Conservation (phyloP, 2,797 vertebrate species). For the Acomys russatus region DNA sequence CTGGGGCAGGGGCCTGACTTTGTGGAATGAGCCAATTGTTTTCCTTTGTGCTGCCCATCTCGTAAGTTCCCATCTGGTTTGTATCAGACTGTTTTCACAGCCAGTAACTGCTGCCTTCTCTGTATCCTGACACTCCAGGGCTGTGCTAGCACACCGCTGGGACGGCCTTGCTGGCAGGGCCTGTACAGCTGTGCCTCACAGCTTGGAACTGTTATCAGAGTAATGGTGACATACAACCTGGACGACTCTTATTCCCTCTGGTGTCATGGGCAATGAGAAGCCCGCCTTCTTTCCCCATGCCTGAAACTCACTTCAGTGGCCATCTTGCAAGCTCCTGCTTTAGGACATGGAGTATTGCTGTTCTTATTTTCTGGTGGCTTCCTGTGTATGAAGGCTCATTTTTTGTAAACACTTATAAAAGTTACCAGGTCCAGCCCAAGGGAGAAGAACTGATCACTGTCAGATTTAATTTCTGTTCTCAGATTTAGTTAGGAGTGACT, state of each 20-base stretch:
- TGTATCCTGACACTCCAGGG: conserved; percentile 92
- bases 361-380: conserved; percentile 86
- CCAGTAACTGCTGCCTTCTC: conserved; percentile 93
- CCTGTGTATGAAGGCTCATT: conserved; percentile 83
- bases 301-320: conserved; percentile 66
- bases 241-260: conserved; percentile 88
- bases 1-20: conserved; percentile 88
- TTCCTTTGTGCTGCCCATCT: conserved; percentile 92
- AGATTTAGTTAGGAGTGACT: conserved; percentile 65
- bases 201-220: conserved; percentile 90
- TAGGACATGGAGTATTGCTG: conserved; percentile 73
- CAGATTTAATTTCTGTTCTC: conserved; percentile 75
- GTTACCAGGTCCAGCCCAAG: conserved; percentile 71
- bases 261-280: conserved; percentile 88
- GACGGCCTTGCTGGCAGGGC: conserved; percentile 89
- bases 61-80: conserved; percentile 94
- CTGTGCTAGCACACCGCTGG: conserved; percentile 83
- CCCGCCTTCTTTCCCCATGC: conserved; percentile 56
- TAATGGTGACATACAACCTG: conserved; percentile 88
- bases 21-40: conserved; percentile 93
- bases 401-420: conserved; percentile 79
- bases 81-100: conserved; percentile 94
- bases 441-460: conserved; percentile 78
- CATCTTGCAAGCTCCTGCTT: conserved; percentile 75
- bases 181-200: conserved; percentile 89